phyloP scores from a whole-genome alignment of 2,797 vertebrate genomes.

The Erithacus rubecula region DNA sequence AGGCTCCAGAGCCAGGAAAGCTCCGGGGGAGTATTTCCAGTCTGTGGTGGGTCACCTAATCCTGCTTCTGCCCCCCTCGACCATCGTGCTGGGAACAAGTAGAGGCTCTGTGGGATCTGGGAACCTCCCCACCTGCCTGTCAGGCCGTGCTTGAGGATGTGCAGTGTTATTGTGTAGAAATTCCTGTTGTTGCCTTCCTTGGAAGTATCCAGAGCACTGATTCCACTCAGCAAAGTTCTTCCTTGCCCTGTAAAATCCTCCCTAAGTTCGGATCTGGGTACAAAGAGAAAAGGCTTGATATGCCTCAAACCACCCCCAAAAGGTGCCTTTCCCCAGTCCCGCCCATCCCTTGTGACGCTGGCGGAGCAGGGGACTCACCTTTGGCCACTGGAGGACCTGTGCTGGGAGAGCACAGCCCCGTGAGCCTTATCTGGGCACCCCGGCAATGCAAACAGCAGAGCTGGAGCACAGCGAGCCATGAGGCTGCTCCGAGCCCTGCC shows the following conservation, averaged over 20 bases:
- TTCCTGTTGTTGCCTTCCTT: background rate
- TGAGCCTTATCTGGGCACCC: constrained; percentile 28
- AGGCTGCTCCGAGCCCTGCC: background rate
- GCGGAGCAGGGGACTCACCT: background rate
- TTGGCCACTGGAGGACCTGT: accelerated
- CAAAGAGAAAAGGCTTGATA: background rate
- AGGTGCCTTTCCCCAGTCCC: background rate
- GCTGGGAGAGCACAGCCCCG: background rate
- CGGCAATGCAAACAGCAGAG: constrained; percentile 2
- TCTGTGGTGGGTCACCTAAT: background rate
- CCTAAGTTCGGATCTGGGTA: accelerated
- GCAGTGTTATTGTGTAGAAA: background rate
- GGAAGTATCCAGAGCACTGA: background rate
- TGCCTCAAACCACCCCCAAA: background rate
- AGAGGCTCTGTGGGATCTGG: background rate
- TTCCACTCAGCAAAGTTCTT: background rate
- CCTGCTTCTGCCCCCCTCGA: background rate
- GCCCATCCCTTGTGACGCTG: background rate
- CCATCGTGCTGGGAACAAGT: background rate
- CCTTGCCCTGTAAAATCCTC: background rate
- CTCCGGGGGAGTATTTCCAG: background rate
- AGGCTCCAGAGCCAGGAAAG: background rate
- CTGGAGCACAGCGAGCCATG: background rate
- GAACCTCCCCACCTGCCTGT: too few species aligned
- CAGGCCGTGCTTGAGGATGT: background rate